Conservation (phyloP, 2,113 vertebrate genomes). For the Pseudorhombus dupliciocellatus region DNA sequence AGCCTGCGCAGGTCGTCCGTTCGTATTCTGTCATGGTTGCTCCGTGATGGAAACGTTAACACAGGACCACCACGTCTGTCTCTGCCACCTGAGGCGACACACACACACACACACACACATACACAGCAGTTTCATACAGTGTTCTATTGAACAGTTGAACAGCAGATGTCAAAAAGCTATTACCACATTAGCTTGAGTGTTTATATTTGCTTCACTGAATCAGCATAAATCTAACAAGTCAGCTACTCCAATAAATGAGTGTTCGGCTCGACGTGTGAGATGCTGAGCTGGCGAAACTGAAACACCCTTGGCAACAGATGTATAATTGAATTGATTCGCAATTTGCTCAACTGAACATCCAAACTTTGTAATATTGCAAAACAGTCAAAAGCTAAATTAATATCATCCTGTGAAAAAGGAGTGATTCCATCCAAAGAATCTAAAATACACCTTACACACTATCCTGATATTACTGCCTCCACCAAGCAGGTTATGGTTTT, state of each 20-base stretch:
- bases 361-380: not conserved
- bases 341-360: not conserved
- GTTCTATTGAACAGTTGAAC: not conserved
- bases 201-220: conserved; percentile 1
- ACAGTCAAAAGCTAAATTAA: not conserved
- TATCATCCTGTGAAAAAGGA: not conserved
- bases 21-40: conserved; percentile 99
- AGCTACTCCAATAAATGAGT: conserved; percentile 16
- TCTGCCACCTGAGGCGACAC: conserved; percentile 88
- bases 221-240: conserved; percentile 10
- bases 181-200: not conserved
- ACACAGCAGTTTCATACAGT: not conserved
- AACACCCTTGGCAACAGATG: not conserved
- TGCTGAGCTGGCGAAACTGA: conserved; percentile 12
- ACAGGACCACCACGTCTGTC: conserved; percentile 97
- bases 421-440: not conserved
- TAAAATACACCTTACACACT: not conserved
- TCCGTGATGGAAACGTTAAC: conserved; percentile 97
- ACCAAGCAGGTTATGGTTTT: too few species aligned
- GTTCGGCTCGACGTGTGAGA: conserved; percentile 1
- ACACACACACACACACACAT: conserved; percentile 3
- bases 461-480: too few species aligned
- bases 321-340: not conserved
- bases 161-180: not conserved
- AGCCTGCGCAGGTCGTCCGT: conserved; percentile 95